Conservation (phyloP, 2,113 vertebrate species). For the Myocastor coypus region DNA sequence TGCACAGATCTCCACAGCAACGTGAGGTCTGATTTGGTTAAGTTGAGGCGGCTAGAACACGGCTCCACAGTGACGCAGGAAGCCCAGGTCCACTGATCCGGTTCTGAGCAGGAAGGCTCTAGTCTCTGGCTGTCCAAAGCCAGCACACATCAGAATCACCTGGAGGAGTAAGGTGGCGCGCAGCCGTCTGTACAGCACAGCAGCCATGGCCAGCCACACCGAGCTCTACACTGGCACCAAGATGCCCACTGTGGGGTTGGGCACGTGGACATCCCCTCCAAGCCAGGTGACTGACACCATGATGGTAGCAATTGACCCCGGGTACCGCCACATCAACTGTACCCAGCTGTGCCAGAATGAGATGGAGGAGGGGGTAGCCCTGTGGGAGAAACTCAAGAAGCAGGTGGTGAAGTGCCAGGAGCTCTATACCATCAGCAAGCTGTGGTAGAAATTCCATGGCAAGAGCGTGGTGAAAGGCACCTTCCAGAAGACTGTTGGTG, state of each 20-base stretch:
- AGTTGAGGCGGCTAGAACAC: not conserved
- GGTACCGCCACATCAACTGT: slow-evolving; percentile 93
- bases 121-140: not conserved
- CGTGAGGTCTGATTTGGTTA: not conserved
- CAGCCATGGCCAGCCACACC: too few species aligned
- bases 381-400: slow-evolving; percentile 87
- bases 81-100: not conserved
- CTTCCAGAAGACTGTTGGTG: slow-evolving; percentile 19
- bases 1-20: too few species aligned
- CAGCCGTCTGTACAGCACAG: too few species aligned
- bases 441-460: slow-evolving; percentile 94
- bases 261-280: slow-evolving; percentile 35
- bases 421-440: slow-evolving; percentile 95
- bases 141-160: not conserved
- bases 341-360: slow-evolving; percentile 94
- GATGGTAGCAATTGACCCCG: slow-evolving; percentile 88
- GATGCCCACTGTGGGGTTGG: too few species aligned
- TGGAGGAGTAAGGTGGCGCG: not conserved
- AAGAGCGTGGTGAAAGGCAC: slow-evolving; percentile 90
- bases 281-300: slow-evolving; percentile 82
- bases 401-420: slow-evolving; percentile 91
- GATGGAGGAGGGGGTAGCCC: slow-evolving; percentile 79
- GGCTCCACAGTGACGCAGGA: not conserved
- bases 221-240: too few species aligned
- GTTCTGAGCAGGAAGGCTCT: not conserved